A percentile compares a stretch with the other conserved stretches of the same genome.
Evolutionary conservation across 2,888 invertebrate species (phyloP).

Genomic region (Micropterix aruncella): DNA sequence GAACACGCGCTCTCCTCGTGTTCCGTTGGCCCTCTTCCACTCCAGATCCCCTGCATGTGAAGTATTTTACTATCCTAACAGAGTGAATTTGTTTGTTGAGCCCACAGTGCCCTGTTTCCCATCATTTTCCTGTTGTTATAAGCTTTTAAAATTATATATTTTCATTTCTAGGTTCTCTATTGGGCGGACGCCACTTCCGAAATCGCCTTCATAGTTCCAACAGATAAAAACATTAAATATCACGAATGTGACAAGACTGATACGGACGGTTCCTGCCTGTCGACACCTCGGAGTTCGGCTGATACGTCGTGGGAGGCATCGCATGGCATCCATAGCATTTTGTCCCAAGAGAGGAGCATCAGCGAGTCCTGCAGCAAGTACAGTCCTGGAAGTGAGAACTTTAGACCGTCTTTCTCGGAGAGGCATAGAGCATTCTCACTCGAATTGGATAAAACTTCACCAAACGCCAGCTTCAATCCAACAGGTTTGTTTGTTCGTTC

Average conservation of each 20-base stretch:
- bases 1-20: too few relatives aligned
- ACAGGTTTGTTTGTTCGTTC: constrained; percentile 18
- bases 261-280: constrained; percentile 34
- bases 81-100: too few relatives aligned
- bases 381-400: constrained; percentile 5
- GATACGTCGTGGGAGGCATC: constrained; percentile 3
- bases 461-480: constrained; percentile 18
- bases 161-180: constrained; percentile 50
- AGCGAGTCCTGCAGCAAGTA: constrained; percentile 23
- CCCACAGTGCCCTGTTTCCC: too few relatives aligned
- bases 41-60: too few relatives aligned
- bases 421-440: not conserved
- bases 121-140: too few relatives aligned
- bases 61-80: too few relatives aligned
- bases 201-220: constrained; percentile 88
- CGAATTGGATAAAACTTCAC: constrained; percentile 37
- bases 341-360: constrained; percentile 39
- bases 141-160: constrained; percentile 1
- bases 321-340: not conserved
- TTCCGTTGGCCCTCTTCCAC: too few relatives aligned
- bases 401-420: not conserved
- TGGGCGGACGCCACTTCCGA: constrained; percentile 94
- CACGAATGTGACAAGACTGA: constrained; percentile 30
- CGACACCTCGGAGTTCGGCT: constrained; percentile 14
- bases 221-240: constrained; percentile 21